Evolutionary conservation across 1,140 invertebrate genomes (phyloP).

Genomic region (Spodoptera frugiperda): DNA sequence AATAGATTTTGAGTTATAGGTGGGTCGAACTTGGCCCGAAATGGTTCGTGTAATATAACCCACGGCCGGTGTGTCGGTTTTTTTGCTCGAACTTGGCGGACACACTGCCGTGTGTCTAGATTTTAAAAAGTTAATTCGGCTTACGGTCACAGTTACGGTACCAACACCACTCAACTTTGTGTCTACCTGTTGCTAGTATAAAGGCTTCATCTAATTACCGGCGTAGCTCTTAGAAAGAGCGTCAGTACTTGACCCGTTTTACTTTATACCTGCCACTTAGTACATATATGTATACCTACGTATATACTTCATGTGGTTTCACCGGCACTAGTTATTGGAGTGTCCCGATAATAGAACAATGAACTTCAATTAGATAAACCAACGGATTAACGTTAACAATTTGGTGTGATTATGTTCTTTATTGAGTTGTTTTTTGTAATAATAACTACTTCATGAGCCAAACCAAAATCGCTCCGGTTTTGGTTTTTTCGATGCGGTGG

Average conservation of each 20-base stretch:
- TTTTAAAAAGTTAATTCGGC: too few species aligned
- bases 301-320: background rate
- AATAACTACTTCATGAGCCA: too few species aligned
- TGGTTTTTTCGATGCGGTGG: too few species aligned
- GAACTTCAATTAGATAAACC: constrained; percentile 28
- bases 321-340: background rate
- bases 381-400: constrained; percentile 14
- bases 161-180: background rate
- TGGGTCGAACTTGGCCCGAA: too few species aligned
- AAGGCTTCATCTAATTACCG: constrained; percentile 18
- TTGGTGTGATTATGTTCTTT: background rate
- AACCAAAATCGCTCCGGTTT: too few species aligned
- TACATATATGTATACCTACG: background rate
- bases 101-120: too few species aligned
- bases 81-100: too few species aligned
- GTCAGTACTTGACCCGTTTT: constrained; percentile 30
- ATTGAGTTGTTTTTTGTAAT: background rate
- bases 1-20: too few species aligned
- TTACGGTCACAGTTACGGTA: background rate
- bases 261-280: background rate
- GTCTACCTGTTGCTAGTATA: constrained; percentile 17
- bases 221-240: constrained; percentile 16
- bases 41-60: too few species aligned
- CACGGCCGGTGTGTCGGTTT: too few species aligned
- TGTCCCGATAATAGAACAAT: constrained; percentile 31